Percentiles rank a stretch among this genome's conserved stretches.
phyloP scores from a whole-genome alignment of 2,888 invertebrate genomes.

The Epinotia demarniana region DNA sequence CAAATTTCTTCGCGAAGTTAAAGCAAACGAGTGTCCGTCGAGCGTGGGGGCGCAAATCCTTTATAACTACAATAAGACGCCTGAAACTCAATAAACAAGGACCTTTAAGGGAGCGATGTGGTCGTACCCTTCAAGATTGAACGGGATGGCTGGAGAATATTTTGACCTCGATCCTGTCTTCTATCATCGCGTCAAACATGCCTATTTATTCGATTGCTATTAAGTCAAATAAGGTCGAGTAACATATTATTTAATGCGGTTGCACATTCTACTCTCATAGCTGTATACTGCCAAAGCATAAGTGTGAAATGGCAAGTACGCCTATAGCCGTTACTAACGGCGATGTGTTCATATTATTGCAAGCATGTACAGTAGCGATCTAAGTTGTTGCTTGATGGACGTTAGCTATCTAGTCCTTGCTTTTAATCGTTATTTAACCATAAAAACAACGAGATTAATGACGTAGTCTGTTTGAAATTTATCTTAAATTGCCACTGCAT shows the following conservation, averaged over 20 bases:
- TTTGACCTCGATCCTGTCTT: constrained; percentile 42
- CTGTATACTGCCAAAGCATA: too few species aligned
- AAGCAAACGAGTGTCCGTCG: constrained; percentile 55
- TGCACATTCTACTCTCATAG: neutral
- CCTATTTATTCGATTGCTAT: constrained; percentile 2
- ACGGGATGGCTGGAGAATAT: constrained; percentile 50
- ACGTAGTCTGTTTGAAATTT: too few species aligned
- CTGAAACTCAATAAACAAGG: constrained; percentile 57
- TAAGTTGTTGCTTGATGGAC: too few species aligned
- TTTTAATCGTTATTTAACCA: too few species aligned
- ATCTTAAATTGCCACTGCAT: too few species aligned
- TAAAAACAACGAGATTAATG: too few species aligned
- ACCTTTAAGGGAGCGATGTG: constrained; percentile 50
- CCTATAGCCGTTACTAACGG: too few species aligned
- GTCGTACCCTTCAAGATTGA: constrained; percentile 51
- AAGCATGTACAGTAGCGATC: too few species aligned
- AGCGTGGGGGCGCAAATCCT: constrained; percentile 51
- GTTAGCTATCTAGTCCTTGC: too few species aligned
- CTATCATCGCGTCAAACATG: constrained; percentile 17
- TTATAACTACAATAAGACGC: constrained; percentile 54
- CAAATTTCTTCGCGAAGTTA: constrained; percentile 61
- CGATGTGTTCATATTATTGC: too few species aligned
- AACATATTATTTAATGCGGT: neutral
- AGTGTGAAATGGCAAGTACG: too few species aligned
- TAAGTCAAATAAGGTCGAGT: neutral